These are phyloP conservation scores for Parauchenoglanis punctatus DNA, from an alignment of 2,797 vertebrate genomes.

Conservation along the genomic window DNA sequence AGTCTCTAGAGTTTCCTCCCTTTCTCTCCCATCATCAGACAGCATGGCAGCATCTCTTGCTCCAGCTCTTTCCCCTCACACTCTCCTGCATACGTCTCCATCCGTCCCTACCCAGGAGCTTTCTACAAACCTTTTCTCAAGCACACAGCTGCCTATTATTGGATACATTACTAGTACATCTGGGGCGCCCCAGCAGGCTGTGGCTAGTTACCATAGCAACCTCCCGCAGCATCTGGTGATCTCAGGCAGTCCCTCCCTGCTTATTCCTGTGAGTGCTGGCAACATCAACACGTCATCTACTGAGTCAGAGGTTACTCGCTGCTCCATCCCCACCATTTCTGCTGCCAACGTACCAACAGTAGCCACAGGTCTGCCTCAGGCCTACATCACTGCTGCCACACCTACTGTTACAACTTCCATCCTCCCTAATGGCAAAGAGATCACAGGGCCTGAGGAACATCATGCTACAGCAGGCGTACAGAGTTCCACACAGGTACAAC, in stretches of 20 bases:
- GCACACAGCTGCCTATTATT: slow-evolving; percentile 89
- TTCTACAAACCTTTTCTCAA: slow-evolving; percentile 88
- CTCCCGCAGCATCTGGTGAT: slow-evolving; percentile 95
- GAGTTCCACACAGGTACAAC: slow-evolving; percentile 62
- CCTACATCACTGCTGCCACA: slow-evolving; percentile 84
- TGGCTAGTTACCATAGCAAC: slow-evolving; percentile 87
- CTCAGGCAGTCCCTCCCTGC: slow-evolving; percentile 90
- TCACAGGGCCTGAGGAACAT: slow-evolving; percentile 76
- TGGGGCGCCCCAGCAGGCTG: slow-evolving; percentile 84
- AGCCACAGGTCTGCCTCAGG: slow-evolving; percentile 89
- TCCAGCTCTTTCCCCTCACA: slow-evolving; percentile 80
- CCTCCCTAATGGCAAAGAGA: slow-evolving; percentile 87
- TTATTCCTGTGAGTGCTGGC: slow-evolving; percentile 87
- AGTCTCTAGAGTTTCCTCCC: slow-evolving; percentile 81
- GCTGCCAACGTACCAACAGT: slow-evolving; percentile 77
- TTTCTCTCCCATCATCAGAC: slow-evolving; percentile 81
- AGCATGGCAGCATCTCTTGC: slow-evolving; percentile 75
- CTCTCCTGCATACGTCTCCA: slow-evolving; percentile 90
- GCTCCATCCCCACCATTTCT: slow-evolving; percentile 76
- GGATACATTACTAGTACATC: slow-evolving; percentile 85
- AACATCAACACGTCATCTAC: slow-evolving; percentile 70
- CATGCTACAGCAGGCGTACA: slow-evolving; percentile 58
- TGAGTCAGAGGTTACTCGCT: slow-evolving; percentile 81
- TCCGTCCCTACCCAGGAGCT: slow-evolving; percentile 84
- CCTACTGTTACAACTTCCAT: slow-evolving; percentile 59